Evolutionary conservation across 2,888 invertebrate species (phyloP).

Genomic region (Ferdinandea cuprea): DNA sequence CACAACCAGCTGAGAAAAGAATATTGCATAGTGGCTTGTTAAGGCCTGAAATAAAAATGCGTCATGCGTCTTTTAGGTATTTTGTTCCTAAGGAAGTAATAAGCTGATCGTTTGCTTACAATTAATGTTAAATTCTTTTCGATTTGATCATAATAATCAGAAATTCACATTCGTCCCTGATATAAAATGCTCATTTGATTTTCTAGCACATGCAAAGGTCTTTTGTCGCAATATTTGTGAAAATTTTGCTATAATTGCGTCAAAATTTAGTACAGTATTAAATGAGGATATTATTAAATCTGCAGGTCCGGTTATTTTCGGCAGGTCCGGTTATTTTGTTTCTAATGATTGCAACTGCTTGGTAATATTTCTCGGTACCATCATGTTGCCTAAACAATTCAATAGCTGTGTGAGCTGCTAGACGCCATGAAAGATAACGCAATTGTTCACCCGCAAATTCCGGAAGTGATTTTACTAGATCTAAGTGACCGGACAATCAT

Average conservation of each 20-base stretch:
- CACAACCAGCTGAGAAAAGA: too few relatives aligned
- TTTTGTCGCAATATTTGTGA: conserved; percentile 14
- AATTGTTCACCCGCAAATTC: conserved; percentile 14
- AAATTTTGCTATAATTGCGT: conserved; percentile 2
- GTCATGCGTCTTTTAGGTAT: conserved; percentile 5
- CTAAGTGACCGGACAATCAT: background rate
- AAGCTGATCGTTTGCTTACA: conserved; percentile 15
- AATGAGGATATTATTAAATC: background rate
- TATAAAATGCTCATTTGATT: conserved; percentile 19
- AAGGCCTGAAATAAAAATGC: conserved; percentile 16
- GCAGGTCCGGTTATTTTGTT: conserved; percentile 8
- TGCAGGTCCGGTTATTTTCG: too few relatives aligned
- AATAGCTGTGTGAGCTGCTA: conserved; percentile 31
- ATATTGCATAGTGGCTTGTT: too few relatives aligned
- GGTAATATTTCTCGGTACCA: conserved; percentile 5
- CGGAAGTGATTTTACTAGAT: conserved; percentile 19
- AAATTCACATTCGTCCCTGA: too few relatives aligned
- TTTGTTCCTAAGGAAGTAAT: conserved; percentile 7
- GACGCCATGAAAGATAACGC: conserved; percentile 20
- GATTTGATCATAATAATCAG: too few relatives aligned
- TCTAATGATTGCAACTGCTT: conserved; percentile 9
- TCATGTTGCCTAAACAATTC: background rate
- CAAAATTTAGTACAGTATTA: background rate
- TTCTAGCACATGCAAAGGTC: conserved; percentile 2
- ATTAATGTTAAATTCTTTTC: conserved; percentile 1